Conservation (phyloP, 2,797 vertebrate species). For the Esox masquinongy region DNA sequence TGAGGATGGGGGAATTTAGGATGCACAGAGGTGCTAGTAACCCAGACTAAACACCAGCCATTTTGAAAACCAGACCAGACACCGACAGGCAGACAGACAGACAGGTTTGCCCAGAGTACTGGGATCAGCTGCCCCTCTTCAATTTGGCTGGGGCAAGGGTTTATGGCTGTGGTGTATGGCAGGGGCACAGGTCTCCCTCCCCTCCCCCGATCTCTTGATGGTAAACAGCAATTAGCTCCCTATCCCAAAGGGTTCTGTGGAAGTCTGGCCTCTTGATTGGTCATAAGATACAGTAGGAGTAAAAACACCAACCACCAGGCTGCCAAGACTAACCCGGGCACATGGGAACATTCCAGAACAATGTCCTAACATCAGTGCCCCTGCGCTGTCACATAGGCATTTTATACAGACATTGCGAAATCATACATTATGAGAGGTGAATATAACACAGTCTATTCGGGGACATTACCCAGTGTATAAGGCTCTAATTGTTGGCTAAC, state of each 20-base stretch:
- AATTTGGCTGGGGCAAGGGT: background rate
- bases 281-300: conserved; percentile 33
- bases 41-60: too few species aligned
- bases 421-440: background rate
- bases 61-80: too few species aligned
- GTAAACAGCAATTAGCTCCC: conserved; percentile 9
- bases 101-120: too few species aligned
- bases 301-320: conserved; percentile 35
- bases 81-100: too few species aligned
- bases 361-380: conserved; percentile 27
- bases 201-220: background rate
- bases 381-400: conserved; percentile 1
- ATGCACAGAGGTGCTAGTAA: background rate
- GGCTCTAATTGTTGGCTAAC: too few species aligned
- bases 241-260: conserved; percentile 4
- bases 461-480: too few species aligned
- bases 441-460: too few species aligned
- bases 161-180: background rate
- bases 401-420: conserved; percentile 37
- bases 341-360: conserved; percentile 37
- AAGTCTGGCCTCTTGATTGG: background rate
- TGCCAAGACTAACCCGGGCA: conserved; percentile 37
- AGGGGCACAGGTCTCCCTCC: background rate
- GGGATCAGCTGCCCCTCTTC: too few species aligned
- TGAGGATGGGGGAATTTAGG: background rate